Evolutionary conservation across 2,888 invertebrate genomes (phyloP), one percentile per base, ranked within the genome.

Genomic region (Azorinus chamasolen): DNA sequence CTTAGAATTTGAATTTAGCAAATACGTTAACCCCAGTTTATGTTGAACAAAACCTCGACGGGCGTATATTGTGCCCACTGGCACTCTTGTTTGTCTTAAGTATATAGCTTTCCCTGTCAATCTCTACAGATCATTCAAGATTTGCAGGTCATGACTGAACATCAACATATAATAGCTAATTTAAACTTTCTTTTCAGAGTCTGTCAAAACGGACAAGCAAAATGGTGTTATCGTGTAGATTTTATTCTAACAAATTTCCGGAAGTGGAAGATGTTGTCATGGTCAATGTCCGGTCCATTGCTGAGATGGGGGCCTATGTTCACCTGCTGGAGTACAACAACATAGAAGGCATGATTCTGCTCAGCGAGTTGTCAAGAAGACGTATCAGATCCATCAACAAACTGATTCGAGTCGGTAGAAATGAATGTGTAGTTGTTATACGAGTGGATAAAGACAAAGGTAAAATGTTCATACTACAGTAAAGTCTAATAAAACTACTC

Each of bases 221-320:
- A 55, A 92, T 92, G 91, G 89, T 89, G 64, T 71, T 93, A 27
- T 84, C 90, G n/a, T 93, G 93, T 87, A 95, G 99, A 92, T 99
- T 97, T 95, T 99, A 99, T 93, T 96, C 97, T 92, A 97, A 98
- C 94, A 97, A 96, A 91, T 99, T 98, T 94, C 99, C 99, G 1
- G 99, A 99, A 93, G 96, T 99, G 74, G 99, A 99, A 90, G 99
- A 99, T 95, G 99, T 99, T 57, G 99, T 99, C 54, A 98, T 99
- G 98, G 99, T 99, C 27, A 99, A 98, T 92, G 99, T 99, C 2
- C 95, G 98, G 51, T 93, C 98, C 82, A 99, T 99, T 90, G 99
- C 99, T 20, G 99, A 99, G 95, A 99, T 99, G 99, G 99, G 99
- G 74, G 99, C 99, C 1, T 99, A 99, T 93, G 99, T 99, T 18